A percentile compares a stretch with the other conserved stretches of the same genome.
These are phyloP conservation scores for Temnothorax curvispinosus DNA, from an alignment of 1,140 invertebrate species.

Conservation along the genomic window DNA sequence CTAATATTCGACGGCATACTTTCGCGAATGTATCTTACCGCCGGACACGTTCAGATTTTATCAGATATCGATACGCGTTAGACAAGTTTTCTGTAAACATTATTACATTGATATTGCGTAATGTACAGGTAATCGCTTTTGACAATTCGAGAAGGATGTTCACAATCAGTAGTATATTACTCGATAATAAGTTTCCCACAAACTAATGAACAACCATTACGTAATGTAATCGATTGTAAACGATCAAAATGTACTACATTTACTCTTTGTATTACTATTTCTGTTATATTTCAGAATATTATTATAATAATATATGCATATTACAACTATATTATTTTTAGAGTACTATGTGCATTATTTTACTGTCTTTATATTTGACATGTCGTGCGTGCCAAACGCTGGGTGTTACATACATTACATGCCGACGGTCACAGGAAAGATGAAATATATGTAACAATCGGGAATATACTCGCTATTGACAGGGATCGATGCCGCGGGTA, in stretches of 20 bases:
- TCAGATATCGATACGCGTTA: background rate
- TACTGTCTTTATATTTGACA: background rate
- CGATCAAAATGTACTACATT: too few species aligned
- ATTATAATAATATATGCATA: too few species aligned
- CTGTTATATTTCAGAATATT: too few species aligned
- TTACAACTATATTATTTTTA: too few species aligned
- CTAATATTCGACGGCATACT: conserved; percentile 56
- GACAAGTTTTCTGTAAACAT: background rate
- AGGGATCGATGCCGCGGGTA: background rate
- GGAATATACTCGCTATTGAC: background rate
- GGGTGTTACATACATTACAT: too few species aligned
- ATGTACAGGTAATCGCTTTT: background rate
- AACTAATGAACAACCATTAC: too few species aligned
- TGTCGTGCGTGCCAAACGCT: background rate
- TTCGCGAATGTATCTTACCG: background rate
- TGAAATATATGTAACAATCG: background rate
- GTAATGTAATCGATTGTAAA: too few species aligned
- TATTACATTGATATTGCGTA: background rate
- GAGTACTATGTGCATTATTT: background rate
- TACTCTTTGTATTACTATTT: too few species aligned
- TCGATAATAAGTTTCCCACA: too few species aligned
- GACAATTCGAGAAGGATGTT: too few species aligned
- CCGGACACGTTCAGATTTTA: background rate
- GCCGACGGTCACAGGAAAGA: background rate
- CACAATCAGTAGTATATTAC: too few species aligned